Conservation (phyloP, 1,140 invertebrate genomes). For the Panulirus ornatus region DNA sequence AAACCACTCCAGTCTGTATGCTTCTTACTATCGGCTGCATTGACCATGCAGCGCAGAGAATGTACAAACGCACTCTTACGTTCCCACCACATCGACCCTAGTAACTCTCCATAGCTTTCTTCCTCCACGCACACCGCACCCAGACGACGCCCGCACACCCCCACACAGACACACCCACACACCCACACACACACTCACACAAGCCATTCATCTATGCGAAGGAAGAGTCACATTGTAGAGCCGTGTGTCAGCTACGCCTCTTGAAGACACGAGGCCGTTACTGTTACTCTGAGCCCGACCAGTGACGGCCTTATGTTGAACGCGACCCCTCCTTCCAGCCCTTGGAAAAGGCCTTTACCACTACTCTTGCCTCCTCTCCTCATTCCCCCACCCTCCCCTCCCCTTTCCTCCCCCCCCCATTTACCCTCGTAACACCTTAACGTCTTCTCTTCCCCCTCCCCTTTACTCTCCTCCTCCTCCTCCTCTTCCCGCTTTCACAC, state of each 20-base stretch:
- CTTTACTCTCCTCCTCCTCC: neutral
- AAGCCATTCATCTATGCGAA: no score
- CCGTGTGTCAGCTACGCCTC: neutral
- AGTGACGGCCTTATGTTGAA: slow-evolving; percentile 16
- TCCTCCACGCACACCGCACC: no score
- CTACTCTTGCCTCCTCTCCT: neutral
- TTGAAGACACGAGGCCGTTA: neutral
- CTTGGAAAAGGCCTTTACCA: neutral
- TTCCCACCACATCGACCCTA: no score
- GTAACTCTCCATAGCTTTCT: no score
- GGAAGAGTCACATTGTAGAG: no score
- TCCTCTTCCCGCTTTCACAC: neutral
- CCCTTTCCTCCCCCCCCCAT: neutral
- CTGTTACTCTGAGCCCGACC: slow-evolving; percentile 51
- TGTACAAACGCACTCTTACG: no score
- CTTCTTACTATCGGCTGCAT: no score
- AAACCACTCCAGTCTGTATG: no score
- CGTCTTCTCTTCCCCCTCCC: neutral
- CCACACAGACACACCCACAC: no score
- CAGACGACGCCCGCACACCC: no score
- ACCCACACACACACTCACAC: no score
- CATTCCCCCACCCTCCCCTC: neutral
- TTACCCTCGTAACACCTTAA: neutral
- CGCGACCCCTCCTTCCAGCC: neutral
- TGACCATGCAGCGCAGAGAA: no score